Evolutionary conservation across 2,888 invertebrate species (phyloP).

Genomic region (Cerceris ruficornis): DNA sequence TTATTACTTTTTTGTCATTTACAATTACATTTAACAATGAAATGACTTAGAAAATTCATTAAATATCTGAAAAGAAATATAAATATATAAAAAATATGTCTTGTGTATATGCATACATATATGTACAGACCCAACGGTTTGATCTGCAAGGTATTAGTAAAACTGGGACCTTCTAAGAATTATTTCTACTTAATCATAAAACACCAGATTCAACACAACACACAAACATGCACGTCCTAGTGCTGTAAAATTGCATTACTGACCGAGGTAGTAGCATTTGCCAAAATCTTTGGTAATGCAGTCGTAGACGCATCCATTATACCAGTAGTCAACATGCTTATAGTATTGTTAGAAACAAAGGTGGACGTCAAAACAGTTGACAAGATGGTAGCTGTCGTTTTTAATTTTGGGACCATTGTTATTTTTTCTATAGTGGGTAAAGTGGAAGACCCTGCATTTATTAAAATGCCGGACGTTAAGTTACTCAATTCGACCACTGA

Average conservation of each 20-base stretch:
- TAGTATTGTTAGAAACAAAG: slow-evolving; percentile 68
- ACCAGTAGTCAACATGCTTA: slow-evolving; percentile 61
- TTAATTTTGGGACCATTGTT: slow-evolving; percentile 66
- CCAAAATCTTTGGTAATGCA: slow-evolving; percentile 68
- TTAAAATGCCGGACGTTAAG: slow-evolving; percentile 67
- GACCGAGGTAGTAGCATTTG: slow-evolving; percentile 70
- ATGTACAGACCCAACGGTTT: background rate
- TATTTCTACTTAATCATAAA: slow-evolving; percentile 7
- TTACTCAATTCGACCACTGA: slow-evolving; percentile 59
- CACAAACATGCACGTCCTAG: slow-evolving; percentile 55
- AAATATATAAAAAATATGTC: too few species aligned
- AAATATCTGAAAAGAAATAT: too few species aligned
- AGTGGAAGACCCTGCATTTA: slow-evolving; percentile 66
- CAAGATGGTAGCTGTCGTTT: slow-evolving; percentile 67
- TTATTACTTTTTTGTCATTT: too few species aligned
- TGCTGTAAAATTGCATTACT: slow-evolving; percentile 72
- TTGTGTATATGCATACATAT: too few species aligned
- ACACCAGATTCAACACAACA: slow-evolving; percentile 64
- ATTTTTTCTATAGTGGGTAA: slow-evolving; percentile 68
- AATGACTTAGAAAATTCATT: too few species aligned
- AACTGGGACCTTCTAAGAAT: background rate
- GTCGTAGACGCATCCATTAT: slow-evolving; percentile 68
- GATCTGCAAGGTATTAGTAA: background rate
- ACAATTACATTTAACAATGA: too few species aligned
- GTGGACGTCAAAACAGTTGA: slow-evolving; percentile 63